A percentile compares a stretch with the other conserved stretches of the same genome.
phyloP scores from a whole-genome alignment of 2,797 vertebrate species.

The Neomorphus geoffroyi region DNA sequence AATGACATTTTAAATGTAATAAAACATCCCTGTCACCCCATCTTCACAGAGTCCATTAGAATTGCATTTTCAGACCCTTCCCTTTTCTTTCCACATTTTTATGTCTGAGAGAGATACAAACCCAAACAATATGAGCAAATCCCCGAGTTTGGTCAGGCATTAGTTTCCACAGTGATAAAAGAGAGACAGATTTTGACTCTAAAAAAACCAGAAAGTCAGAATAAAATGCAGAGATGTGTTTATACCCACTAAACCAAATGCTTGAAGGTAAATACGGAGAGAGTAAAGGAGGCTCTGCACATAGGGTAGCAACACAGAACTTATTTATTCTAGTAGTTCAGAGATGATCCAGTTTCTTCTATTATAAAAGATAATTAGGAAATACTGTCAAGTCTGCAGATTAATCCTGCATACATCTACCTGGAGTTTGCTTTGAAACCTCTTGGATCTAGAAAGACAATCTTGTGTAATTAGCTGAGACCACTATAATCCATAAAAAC shows the following conservation, averaged over 20 bases:
- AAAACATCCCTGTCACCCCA: accelerated
- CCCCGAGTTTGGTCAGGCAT: background rate
- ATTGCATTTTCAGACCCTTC: accelerated
- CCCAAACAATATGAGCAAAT: background rate
- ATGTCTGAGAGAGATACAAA: background rate
- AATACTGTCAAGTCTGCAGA: conserved; percentile 76
- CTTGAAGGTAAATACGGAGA: background rate
- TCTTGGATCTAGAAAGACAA: conserved; percentile 76
- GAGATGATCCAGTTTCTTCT: conserved; percentile 60
- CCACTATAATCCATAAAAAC: conserved; percentile 80
- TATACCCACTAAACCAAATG: background rate
- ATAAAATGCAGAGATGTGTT: background rate
- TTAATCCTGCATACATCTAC: conserved; percentile 75
- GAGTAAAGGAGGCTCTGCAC: background rate
- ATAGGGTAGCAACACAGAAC: conserved; percentile 27
- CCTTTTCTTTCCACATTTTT: background rate
- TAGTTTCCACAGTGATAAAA: background rate
- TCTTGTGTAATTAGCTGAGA: conserved; percentile 80
- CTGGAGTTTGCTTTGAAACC: conserved; percentile 73
- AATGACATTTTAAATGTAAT: background rate
- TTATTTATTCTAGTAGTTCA: conserved; percentile 56
- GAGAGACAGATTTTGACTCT: background rate
- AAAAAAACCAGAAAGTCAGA: background rate
- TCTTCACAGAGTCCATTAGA: background rate
- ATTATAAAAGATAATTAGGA: conserved; percentile 74